These are phyloP conservation scores for Polyommatus icarus DNA, from an alignment of 2,888 invertebrate species.

Conservation along the genomic window DNA sequence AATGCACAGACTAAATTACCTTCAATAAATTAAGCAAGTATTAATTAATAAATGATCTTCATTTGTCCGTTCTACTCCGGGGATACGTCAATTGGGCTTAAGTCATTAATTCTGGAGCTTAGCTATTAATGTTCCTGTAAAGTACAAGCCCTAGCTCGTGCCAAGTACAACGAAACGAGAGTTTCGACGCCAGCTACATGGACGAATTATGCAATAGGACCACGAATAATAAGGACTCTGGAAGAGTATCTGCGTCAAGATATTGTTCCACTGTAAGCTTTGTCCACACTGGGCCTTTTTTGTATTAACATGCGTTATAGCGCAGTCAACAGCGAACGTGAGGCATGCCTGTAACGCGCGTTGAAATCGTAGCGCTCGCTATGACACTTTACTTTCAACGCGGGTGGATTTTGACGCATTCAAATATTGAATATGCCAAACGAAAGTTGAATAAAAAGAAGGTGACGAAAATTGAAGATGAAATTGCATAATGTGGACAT, in stretches of 20 bases:
- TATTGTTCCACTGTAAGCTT: no score
- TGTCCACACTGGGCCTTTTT: no score
- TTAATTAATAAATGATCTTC: slow-evolving; percentile 29
- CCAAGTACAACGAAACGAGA: slow-evolving; percentile 23
- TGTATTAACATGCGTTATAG: no score
- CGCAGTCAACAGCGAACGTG: no score
- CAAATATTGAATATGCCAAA: no score
- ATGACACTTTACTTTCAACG: no score
- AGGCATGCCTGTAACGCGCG: no score
- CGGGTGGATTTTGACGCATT: no score
- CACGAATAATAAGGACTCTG: neutral
- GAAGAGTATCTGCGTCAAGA: neutral
- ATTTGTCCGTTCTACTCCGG: slow-evolving; percentile 25
- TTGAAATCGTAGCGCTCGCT: no score
- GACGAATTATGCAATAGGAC: neutral
- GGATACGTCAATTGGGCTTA: slow-evolving; percentile 32
- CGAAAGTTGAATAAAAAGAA: no score
- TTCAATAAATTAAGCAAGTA: slow-evolving; percentile 16
- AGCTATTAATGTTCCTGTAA: slow-evolving; percentile 32
- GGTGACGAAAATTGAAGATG: no score
- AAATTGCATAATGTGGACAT: no score
- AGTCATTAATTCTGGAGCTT: slow-evolving; percentile 32
- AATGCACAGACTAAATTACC: slow-evolving; percentile 10
- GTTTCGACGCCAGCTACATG: slow-evolving; percentile 17
- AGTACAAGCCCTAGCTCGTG: slow-evolving; percentile 14